Evolutionary conservation across 2,113 vertebrate species (phyloP).

Genomic region (Forbesichthys papilliferus): DNA sequence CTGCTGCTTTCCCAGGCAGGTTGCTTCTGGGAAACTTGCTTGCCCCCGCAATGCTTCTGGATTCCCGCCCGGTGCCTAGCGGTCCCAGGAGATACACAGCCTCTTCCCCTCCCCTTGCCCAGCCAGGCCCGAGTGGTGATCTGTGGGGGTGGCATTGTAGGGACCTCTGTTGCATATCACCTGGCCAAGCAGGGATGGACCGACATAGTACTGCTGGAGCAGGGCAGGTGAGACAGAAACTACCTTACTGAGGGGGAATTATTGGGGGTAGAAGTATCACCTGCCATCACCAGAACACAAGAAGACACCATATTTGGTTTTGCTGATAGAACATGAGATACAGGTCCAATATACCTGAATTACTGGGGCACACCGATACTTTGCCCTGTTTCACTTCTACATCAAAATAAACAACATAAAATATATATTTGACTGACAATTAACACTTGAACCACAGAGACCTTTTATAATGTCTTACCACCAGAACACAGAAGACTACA

Average conservation of each 20-base stretch:
- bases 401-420: too few relatives aligned
- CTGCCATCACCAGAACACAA: not conserved
- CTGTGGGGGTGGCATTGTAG: constrained; percentile 92
- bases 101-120: constrained; percentile 78
- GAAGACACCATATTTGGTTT: not conserved
- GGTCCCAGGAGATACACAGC: constrained; percentile 62
- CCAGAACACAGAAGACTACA: too few relatives aligned
- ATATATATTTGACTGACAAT: too few relatives aligned
- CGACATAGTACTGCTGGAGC: constrained; percentile 90
- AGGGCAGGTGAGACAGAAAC: constrained; percentile 86
- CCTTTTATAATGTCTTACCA: too few relatives aligned
- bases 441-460: too few relatives aligned
- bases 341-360: too few relatives aligned
- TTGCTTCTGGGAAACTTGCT: constrained; percentile 52
- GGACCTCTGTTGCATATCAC: constrained; percentile 95
- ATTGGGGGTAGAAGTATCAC: not conserved
- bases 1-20: constrained; percentile 71
- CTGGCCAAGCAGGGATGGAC: constrained; percentile 94
- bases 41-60: constrained; percentile 58
- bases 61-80: constrained; percentile 50
- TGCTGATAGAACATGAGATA: too few relatives aligned
- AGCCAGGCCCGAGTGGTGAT: constrained; percentile 89
- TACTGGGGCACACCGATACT: too few relatives aligned
- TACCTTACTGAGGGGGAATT: not conserved
- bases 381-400: too few relatives aligned